Conservation (phyloP, 2,888 invertebrate genomes). For the Myopa testacea region DNA sequence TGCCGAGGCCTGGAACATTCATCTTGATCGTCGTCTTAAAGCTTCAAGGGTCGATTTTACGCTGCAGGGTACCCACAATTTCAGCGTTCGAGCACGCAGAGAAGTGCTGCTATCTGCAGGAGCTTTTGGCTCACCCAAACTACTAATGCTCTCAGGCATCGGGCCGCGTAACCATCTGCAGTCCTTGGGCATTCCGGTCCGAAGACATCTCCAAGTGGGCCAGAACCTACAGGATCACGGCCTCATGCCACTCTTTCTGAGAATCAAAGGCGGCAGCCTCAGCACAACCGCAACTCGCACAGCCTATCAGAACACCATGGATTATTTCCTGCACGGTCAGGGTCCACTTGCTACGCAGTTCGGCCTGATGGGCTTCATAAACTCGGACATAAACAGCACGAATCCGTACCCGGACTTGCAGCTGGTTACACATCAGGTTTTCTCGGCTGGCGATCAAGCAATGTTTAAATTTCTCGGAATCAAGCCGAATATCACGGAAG, state of each 20-base stretch:
- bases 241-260: conserved; percentile 68
- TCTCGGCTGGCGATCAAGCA: conserved; percentile 48
- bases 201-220: conserved; percentile 71
- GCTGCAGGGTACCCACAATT: conserved; percentile 22
- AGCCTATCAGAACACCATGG: conserved; percentile 40
- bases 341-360: conserved; percentile 60
- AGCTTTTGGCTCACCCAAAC: conserved; percentile 54
- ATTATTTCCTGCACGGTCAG: conserved; percentile 52
- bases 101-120: conserved; percentile 59
- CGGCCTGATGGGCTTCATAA: conserved; percentile 70
- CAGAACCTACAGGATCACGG: conserved; percentile 85
- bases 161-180: conserved; percentile 51
- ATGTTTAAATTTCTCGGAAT: conserved; percentile 54
- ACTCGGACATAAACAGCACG: conserved; percentile 59
- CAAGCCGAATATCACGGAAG: conserved; percentile 46
- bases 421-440: conserved; percentile 70
- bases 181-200: conserved; percentile 47
- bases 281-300: conserved; percentile 24
- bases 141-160: conserved; percentile 58
- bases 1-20: conserved; percentile 9
- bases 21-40: background rate
- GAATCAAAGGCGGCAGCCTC: conserved; percentile 62
- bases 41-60: conserved; percentile 49
- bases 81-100: conserved; percentile 47
- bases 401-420: conserved; percentile 68